Conservation (phyloP, 1,140 invertebrate genomes). For the Anoplophora glabripennis region DNA sequence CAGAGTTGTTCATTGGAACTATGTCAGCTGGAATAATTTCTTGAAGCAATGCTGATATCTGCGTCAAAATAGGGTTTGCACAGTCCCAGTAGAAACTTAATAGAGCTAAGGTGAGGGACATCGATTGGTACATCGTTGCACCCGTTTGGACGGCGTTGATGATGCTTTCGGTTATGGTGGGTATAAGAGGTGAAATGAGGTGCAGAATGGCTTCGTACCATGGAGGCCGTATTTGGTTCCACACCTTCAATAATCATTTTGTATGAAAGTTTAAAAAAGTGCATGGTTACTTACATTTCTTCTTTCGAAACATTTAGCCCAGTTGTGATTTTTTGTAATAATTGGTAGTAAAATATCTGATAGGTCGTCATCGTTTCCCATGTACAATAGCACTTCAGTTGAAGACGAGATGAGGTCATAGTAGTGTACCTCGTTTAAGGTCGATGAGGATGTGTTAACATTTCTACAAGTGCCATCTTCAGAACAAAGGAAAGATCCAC, state of each 20-base stretch:
- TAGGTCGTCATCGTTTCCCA: conserved; percentile 61
- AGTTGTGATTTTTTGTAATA: conserved; percentile 55
- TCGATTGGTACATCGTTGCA: conserved; percentile 72
- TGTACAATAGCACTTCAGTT: conserved; percentile 55
- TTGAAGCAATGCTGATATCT: conserved; percentile 57
- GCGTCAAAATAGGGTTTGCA: conserved; percentile 56
- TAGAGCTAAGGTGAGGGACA: conserved; percentile 67
- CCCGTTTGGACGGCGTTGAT: conserved; percentile 65
- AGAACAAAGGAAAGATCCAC: conserved; percentile 64
- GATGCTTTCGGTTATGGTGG: conserved; percentile 62
- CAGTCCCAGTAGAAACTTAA: conserved; percentile 64
- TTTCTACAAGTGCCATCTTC: conserved; percentile 49
- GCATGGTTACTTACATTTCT: conserved; percentile 57
- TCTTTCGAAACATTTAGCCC: conserved; percentile 68
- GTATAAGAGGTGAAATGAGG: conserved; percentile 57
- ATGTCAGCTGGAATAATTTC: conserved; percentile 64
- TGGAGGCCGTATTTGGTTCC: conserved; percentile 71
- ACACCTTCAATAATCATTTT: conserved; percentile 53
- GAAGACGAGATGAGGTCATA: conserved; percentile 37
- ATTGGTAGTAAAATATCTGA: conserved; percentile 59
- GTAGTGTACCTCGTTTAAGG: conserved; percentile 50
- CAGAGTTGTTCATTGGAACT: conserved; percentile 61
- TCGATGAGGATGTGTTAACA: conserved; percentile 36
- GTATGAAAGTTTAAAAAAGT: background rate
- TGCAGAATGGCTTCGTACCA: conserved; percentile 70